phyloP scores from a whole-genome alignment of 92 coral and sea anemone genomes.

The Palythoa caribaeorum region DNA sequence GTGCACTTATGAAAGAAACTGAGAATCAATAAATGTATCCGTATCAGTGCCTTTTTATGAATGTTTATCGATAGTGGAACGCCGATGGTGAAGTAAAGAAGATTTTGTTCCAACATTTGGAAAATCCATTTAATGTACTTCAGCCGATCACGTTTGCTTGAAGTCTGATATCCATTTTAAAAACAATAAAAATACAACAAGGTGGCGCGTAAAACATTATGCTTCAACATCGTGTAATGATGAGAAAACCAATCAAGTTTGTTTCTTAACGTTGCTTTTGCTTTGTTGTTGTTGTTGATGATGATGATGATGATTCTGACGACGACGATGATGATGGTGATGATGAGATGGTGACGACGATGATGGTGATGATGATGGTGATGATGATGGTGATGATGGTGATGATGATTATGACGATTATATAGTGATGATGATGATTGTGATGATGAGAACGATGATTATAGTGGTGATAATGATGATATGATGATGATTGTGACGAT shows the following conservation, averaged over 20 bases:
- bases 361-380: neutral
- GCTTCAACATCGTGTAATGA: neutral
- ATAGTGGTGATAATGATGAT: neutral
- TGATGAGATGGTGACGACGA: too few species aligned
- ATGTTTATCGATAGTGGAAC: neutral
- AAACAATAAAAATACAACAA: neutral
- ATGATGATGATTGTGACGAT: neutral
- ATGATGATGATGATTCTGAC: neutral
- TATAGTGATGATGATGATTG: neutral
- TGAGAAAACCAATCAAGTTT: too few species aligned
- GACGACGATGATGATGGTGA: neutral
- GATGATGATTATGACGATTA: neutral
- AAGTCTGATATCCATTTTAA: neutral
- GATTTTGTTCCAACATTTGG: neutral
- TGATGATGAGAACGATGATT: neutral
- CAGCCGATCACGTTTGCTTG: too few species aligned
- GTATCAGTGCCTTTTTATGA: neutral
- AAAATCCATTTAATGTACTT: neutral
- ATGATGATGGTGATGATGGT: neutral
- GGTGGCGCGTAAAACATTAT: neutral
- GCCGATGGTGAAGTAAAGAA: neutral
- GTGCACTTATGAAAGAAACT: neutral
- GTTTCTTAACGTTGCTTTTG: too few species aligned
- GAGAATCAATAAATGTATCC: neutral
- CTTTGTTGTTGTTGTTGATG: neutral